Percentiles rank a stretch among this genome's conserved stretches.
Evolutionary conservation across 2,113 vertebrate species (phyloP).

Genomic region (Chaetorhynchus papuensis): DNA sequence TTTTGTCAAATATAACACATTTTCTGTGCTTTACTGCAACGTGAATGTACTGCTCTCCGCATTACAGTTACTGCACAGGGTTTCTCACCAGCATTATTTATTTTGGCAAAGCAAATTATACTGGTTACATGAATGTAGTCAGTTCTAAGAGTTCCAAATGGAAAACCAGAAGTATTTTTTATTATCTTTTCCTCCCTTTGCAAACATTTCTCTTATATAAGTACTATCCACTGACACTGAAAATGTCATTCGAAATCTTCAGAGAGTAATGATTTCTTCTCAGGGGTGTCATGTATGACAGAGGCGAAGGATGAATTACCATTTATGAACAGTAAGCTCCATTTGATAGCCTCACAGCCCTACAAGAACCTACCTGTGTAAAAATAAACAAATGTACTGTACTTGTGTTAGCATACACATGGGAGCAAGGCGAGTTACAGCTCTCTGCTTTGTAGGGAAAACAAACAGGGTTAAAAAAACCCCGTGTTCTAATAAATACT

Average conservation of each 20-base stretch:
- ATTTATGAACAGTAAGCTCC: constrained; percentile 15
- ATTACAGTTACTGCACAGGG: not conserved
- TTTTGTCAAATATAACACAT: not conserved
- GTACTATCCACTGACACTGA: not conserved
- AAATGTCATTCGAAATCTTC: not conserved
- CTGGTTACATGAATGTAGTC: not conserved
- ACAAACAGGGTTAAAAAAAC: not conserved
- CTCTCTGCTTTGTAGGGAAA: not conserved
- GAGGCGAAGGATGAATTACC: not conserved
- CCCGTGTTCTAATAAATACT: not conserved
- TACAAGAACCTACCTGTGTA: not conserved
- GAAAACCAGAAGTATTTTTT: constrained; percentile 15
- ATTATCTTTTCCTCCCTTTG: not conserved
- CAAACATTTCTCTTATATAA: not conserved
- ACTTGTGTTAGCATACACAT: not conserved
- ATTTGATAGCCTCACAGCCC: constrained; percentile 4
- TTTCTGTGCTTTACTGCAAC: not conserved
- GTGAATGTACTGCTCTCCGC: not conserved
- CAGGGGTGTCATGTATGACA: not conserved
- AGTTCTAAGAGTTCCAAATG: not conserved
- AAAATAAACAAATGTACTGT: not conserved
- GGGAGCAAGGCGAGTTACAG: constrained; percentile 3
- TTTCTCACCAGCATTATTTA: not conserved
- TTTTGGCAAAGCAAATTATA: not conserved
- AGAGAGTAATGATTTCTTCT: constrained; percentile 22